Conservation (phyloP, 2,888 invertebrate genomes). For the Drosophila birchii region DNA sequence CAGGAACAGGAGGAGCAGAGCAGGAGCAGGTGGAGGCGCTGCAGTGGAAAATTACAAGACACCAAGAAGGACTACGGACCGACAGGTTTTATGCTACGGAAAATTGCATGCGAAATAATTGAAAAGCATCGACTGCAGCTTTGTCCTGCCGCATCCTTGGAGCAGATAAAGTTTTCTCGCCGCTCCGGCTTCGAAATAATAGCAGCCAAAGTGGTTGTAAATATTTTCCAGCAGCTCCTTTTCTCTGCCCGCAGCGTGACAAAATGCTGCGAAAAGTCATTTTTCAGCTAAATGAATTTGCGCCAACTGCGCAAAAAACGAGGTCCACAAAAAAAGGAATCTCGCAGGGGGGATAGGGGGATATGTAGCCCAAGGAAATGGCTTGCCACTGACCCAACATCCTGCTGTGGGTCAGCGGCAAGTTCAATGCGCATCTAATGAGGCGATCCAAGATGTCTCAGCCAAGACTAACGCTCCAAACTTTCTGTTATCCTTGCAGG, state of each 20-base stretch:
- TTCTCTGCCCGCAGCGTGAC: slow-evolving; percentile 40
- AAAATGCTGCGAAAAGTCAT: slow-evolving; percentile 76
- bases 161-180: slow-evolving; percentile 74
- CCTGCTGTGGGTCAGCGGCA: slow-evolving; percentile 63
- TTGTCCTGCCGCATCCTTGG: slow-evolving; percentile 47
- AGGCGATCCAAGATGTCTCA: slow-evolving; percentile 60
- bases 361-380: slow-evolving; percentile 24
- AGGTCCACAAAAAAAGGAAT: slow-evolving; percentile 34
- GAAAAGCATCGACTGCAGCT: slow-evolving; percentile 71
- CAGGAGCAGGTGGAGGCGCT: background rate
- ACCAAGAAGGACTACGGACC: slow-evolving; percentile 35
- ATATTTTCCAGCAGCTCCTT: slow-evolving; percentile 69
- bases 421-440: slow-evolving; percentile 76
- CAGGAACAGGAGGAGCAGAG: slow-evolving; percentile 14
- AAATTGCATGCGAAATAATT: slow-evolving; percentile 81
- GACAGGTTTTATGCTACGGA: slow-evolving; percentile 72
- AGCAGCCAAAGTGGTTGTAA: slow-evolving; percentile 81
- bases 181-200: slow-evolving; percentile 62
- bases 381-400: slow-evolving; percentile 53
- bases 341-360: background rate
- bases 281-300: slow-evolving; percentile 81
- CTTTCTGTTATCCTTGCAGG: slow-evolving; percentile 70
- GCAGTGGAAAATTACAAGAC: slow-evolving; percentile 60
- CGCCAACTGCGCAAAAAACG: slow-evolving; percentile 77
- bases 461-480: slow-evolving; percentile 49